A percentile compares a stretch with the other conserved stretches of the same genome.
Evolutionary conservation across 2,888 invertebrate genomes (phyloP).

Genomic region (Syritta pipiens): DNA sequence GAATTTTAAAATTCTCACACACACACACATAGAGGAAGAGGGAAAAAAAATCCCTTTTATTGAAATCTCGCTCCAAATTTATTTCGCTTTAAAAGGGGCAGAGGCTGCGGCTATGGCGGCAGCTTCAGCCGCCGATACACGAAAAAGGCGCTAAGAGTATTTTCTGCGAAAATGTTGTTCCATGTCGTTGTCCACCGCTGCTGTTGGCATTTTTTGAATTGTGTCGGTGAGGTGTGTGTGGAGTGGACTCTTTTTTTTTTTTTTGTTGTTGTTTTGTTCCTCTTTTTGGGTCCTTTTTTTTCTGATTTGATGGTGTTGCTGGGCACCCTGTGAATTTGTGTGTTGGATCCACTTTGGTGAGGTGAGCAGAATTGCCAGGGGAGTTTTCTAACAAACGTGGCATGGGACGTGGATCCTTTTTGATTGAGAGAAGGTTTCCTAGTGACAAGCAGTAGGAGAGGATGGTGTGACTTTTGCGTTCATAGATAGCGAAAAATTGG

Average conservation of each 20-base stretch:
- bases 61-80: slow-evolving; percentile 69
- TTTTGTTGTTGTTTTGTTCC: not conserved
- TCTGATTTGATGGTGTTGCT: not conserved
- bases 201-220: slow-evolving; percentile 69
- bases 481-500: too few species aligned
- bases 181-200: slow-evolving; percentile 62
- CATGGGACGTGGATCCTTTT: too few species aligned
- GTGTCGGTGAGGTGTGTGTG: slow-evolving; percentile 57
- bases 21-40: slow-evolving; percentile 15
- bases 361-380: too few species aligned
- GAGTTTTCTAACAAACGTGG: too few species aligned
- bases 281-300: slow-evolving; percentile 3
- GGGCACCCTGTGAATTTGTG: too few species aligned
- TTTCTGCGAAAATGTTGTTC: slow-evolving; percentile 68
- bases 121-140: slow-evolving; percentile 64
- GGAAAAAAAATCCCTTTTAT: slow-evolving; percentile 48
- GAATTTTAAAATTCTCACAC: slow-evolving; percentile 59
- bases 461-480: too few species aligned
- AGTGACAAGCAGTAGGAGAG: too few species aligned
- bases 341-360: too few species aligned
- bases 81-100: slow-evolving; percentile 58
- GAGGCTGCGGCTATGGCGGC: slow-evolving; percentile 22
- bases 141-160: slow-evolving; percentile 70
- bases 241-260: not conserved
- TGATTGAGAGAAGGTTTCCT: too few species aligned